Percentiles rank a stretch among this genome's conserved stretches.
phyloP scores from a whole-genome alignment of 23 tunicate genomes.

The Corella eumyota region DNA sequence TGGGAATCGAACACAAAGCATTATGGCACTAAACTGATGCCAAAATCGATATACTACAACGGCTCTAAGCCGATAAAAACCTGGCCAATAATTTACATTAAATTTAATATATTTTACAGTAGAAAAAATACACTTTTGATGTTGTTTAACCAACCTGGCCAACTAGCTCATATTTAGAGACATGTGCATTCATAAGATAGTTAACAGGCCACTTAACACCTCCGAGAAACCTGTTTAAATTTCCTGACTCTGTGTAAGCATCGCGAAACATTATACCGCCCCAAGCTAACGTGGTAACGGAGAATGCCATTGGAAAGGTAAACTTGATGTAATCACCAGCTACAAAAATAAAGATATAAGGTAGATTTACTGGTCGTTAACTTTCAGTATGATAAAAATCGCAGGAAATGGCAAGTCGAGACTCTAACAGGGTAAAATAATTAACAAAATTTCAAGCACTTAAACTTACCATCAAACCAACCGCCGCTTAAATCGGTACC shows the following conservation, averaged over 20 bases:
- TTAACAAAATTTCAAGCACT: no score
- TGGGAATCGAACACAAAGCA: no score
- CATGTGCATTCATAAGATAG: slow-evolving; percentile 77
- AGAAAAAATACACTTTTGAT: no score
- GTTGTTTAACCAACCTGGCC: slow-evolving; percentile 63
- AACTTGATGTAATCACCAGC: slow-evolving; percentile 98
- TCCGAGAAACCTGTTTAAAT: slow-evolving; percentile 25
- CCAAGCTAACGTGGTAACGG: slow-evolving; percentile 91
- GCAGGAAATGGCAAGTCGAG: no score
- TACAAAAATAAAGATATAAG: slow-evolving; percentile 3
- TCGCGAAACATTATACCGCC: slow-evolving; percentile 72
- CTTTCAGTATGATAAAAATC: background rate
- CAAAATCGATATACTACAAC: no score
- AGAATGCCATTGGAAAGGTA: slow-evolving; percentile 92
- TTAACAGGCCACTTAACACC: slow-evolving; percentile 64
- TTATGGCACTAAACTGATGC: no score
- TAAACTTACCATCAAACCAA: slow-evolving; percentile 63
- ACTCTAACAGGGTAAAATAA: background rate
- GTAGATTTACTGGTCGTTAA: background rate
- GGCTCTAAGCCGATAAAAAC: no score
- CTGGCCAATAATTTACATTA: no score
- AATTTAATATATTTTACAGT: no score
- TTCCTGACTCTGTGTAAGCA: slow-evolving; percentile 65
- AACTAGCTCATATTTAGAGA: slow-evolving; percentile 46
- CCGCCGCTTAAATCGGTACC: slow-evolving; percentile 56